A percentile compares a stretch with the other conserved stretches of the same genome.
phyloP scores from a whole-genome alignment of 2,113 vertebrate genomes.

The Leucoraja erinaceus region DNA sequence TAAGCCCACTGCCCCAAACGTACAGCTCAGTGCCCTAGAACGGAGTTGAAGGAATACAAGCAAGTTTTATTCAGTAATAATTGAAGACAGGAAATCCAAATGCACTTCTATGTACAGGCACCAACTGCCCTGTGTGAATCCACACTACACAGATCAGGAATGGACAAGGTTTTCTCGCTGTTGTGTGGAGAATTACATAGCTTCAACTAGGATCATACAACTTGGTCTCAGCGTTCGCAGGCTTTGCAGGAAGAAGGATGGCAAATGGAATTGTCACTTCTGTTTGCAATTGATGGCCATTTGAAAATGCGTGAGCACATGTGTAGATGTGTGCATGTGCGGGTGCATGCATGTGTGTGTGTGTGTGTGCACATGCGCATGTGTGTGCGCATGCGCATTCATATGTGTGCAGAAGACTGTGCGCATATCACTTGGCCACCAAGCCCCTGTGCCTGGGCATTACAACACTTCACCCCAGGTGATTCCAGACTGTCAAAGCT shows the following conservation, averaged over 20 bases:
- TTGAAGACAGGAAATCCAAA: too few relatives aligned
- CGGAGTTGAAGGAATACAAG: neutral
- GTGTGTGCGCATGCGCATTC: too few relatives aligned
- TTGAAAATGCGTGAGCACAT: neutral
- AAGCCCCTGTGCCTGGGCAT: too few relatives aligned
- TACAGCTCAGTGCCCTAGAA: too few relatives aligned
- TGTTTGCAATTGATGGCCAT: neutral
- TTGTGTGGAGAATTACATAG: neutral
- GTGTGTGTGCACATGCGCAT: too few relatives aligned
- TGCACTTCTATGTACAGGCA: neutral
- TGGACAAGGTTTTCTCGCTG: neutral
- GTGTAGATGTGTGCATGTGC: neutral
- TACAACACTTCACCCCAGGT: too few relatives aligned
- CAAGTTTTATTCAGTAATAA: neutral
- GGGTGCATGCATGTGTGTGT: too few relatives aligned
- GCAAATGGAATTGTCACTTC: neutral
- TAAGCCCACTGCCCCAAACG: neutral
- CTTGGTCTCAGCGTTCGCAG: neutral
- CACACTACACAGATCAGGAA: neutral
- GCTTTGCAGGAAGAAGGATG: neutral
- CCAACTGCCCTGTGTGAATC: neutral
- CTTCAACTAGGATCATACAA: neutral
- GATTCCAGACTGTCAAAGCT: too few relatives aligned
- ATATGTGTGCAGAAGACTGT: neutral
- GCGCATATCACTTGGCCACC: too few relatives aligned